phyloP scores from a whole-genome alignment of 2,113 vertebrate genomes.

The Esox niger region DNA sequence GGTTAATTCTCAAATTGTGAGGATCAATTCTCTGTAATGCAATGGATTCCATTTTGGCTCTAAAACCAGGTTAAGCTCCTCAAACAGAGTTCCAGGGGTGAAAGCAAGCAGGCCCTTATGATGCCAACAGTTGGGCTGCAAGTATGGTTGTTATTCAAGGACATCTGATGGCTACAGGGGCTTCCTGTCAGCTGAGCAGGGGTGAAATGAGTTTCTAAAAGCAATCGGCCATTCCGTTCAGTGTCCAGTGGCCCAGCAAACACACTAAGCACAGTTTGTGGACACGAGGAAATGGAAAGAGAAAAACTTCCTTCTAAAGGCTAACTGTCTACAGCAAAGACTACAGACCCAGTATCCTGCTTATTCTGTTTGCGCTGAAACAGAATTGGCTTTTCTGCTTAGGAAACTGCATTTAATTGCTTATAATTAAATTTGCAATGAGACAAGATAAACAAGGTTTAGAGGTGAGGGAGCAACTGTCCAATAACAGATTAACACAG shows the following conservation, averaged over 20 bases:
- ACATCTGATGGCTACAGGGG: not conserved
- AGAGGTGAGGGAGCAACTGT: not conserved
- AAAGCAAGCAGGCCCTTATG: not conserved
- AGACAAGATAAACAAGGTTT: not conserved
- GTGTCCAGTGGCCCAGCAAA: not conserved
- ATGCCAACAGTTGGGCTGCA: too few relatives aligned
- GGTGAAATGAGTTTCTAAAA: slow-evolving; percentile 2
- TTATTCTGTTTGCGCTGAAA: not conserved
- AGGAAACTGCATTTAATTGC: not conserved
- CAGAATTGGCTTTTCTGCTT: not conserved
- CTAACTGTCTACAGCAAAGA: not conserved
- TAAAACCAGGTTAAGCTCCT: not conserved
- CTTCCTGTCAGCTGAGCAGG: slow-evolving; percentile 1
- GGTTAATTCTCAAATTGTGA: not conserved
- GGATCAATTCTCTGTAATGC: not conserved
- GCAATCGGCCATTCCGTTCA: not conserved
- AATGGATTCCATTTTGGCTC: slow-evolving; percentile 1
- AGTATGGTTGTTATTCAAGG: not conserved
- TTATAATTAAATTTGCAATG: not conserved
- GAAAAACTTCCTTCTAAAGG: not conserved
- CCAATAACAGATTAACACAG: slow-evolving; percentile 4
- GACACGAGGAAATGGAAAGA: not conserved
- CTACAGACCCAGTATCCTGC: not conserved
- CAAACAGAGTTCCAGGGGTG: not conserved
- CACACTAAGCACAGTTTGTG: not conserved